These are phyloP conservation scores for Felis chaus DNA, from an alignment of 2,113 vertebrate species.

Conservation along the genomic window DNA sequence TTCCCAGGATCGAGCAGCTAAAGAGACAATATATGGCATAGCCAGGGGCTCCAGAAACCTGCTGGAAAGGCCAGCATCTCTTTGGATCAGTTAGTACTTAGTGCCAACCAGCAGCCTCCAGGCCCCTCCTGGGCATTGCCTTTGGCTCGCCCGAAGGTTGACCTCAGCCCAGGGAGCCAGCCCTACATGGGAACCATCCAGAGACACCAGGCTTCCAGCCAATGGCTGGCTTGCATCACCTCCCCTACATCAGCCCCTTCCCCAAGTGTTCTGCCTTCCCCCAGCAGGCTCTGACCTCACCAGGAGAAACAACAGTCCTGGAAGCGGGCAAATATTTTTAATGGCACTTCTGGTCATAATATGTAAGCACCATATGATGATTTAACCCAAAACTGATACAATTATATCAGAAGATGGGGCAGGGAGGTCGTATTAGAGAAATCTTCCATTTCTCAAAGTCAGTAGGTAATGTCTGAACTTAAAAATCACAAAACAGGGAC, in stretches of 20 bases:
- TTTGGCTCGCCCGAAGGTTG: not conserved
- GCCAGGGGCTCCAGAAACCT: not conserved
- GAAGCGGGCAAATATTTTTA: not conserved
- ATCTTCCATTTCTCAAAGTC: not conserved
- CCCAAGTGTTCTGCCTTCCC: not conserved
- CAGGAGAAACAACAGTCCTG: not conserved
- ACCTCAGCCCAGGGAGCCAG: not conserved
- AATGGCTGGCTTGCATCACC: not conserved
- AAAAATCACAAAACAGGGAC: not conserved
- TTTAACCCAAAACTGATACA: constrained; percentile 19
- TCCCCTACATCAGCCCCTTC: not conserved
- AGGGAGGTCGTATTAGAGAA: not conserved
- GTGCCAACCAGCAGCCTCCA: not conserved
- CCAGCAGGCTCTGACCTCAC: not conserved
- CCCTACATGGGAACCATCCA: not conserved
- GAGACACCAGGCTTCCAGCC: not conserved
- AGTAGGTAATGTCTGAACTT: constrained; percentile 6
- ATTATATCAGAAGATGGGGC: not conserved
- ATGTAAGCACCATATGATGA: not conserved
- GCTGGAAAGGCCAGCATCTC: not conserved
- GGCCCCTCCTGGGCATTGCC: not conserved
- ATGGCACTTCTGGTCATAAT: not conserved
- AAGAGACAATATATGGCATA: not conserved
- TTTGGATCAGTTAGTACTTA: not conserved
- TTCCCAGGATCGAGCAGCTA: not conserved